Evolutionary conservation across 1,140 invertebrate genomes (phyloP).

Genomic region (Holcopasites calliopsidis): DNA sequence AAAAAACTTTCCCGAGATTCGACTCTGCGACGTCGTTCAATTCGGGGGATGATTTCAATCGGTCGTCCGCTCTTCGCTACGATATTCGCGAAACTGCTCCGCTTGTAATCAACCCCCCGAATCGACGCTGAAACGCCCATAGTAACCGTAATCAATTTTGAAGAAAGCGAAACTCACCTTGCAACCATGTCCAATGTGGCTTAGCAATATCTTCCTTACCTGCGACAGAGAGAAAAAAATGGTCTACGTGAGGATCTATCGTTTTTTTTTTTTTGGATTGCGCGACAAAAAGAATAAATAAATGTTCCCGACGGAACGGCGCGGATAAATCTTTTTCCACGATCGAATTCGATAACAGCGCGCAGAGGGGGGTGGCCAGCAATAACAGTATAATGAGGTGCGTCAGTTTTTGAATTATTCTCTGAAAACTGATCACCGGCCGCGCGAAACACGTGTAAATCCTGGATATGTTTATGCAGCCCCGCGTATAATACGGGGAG

Average conservation of each 20-base stretch:
- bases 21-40: constrained; percentile 2
- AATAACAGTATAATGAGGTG: constrained; percentile 39
- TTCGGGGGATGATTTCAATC: neutral
- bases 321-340: constrained; percentile 6
- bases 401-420: constrained; percentile 31
- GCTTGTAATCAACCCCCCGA: neutral
- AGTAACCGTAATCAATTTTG: constrained; percentile 26
- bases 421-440: constrained; percentile 24
- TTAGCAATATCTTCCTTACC: constrained; percentile 80
- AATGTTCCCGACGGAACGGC: neutral
- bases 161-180: constrained; percentile 74
- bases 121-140: neutral
- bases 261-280: neutral
- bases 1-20: constrained; percentile 2
- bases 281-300: neutral
- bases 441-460: constrained; percentile 24
- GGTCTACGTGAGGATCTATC: constrained; percentile 18
- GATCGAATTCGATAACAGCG: constrained; percentile 2
- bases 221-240: constrained; percentile 69
- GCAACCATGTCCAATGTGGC: constrained; percentile 78
- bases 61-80: neutral
- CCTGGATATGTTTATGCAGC: constrained; percentile 32
- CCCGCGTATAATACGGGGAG: constrained; percentile 11
- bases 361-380: too few relatives aligned
- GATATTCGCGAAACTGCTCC: too few relatives aligned